These are phyloP conservation scores for Micrasema longulum DNA, from an alignment of 1,140 invertebrate genomes.

Conservation along the genomic window DNA sequence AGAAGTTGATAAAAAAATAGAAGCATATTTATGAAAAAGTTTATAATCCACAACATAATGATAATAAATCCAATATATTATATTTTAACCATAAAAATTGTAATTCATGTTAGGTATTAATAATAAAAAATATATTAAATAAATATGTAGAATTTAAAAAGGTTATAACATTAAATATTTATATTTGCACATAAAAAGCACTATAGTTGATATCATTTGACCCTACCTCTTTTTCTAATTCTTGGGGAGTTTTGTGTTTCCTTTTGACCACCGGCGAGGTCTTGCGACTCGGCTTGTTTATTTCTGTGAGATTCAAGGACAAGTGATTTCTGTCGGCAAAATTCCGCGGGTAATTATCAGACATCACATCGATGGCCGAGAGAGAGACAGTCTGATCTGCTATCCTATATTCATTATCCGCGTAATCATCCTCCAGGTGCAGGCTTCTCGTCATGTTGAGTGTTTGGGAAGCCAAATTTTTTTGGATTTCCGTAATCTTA, in stretches of 20 bases:
- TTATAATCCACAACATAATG: too few species aligned
- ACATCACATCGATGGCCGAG: constrained; percentile 44
- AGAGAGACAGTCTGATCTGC: constrained; percentile 43
- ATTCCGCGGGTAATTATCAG: constrained; percentile 31
- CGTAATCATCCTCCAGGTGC: neutral
- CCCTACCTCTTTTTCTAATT: constrained; percentile 43
- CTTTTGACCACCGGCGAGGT: neutral
- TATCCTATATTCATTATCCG: constrained; percentile 4
- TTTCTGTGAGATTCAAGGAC: constrained; percentile 49
- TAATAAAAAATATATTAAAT: too few species aligned
- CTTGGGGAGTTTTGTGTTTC: constrained; percentile 30
- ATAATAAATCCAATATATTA: too few species aligned
- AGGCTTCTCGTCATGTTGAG: constrained; percentile 18
- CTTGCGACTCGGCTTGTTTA: constrained; percentile 44
- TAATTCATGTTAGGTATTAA: too few species aligned
- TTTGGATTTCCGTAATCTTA: constrained; percentile 51
- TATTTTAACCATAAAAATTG: too few species aligned
- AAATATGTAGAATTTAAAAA: too few species aligned
- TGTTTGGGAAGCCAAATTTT: constrained; percentile 48
- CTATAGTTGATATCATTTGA: too few species aligned
- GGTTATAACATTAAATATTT: too few species aligned
- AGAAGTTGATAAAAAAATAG: too few species aligned
- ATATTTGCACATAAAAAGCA: too few species aligned
- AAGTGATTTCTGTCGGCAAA: constrained; percentile 46
- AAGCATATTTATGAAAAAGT: too few species aligned